Base-by-base conservation (phyloP, 1,140 invertebrate species). In the Berghia stephanieae region DNA sequence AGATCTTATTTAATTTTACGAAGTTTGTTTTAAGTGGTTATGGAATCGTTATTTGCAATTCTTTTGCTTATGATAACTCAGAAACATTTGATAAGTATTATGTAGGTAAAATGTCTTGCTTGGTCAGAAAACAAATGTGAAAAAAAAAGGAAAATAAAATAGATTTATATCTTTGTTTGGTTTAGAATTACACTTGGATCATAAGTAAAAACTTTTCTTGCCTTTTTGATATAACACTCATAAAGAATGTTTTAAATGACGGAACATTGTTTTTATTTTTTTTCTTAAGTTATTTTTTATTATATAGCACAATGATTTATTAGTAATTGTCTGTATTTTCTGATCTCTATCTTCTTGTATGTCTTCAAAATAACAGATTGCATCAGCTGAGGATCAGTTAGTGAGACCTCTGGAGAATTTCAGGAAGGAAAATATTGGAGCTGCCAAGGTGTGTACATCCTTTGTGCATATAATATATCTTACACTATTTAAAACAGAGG, bases 391-490 rank as follows among this genome's bases (percentile, higher is more conserved):
- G 89, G 94, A 95, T 82, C 94, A 96, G 88, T 97, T 98, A 86
- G 94, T 99, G 83, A 92, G 94, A 83, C 96, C 96, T 16, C 90
- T 98, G 86, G 96, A 98, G 90, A 93, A 93, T 69, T 99, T 99
- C 90, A 92, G 97, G 70, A 98, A 98, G 88, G 94, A 96, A 82
- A 95, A 97, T 86, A 98, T 99, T 83, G 96, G 96, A 21, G 94
- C 93, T 74, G 96, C 96, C 34, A 97, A 98, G 92, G 95, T 95
- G 89, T 88, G 79, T 71, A 34, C 40, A 63, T 31, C 52, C 3
- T 46, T 68, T 52, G 1, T 44, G n/a, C 16, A 57, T 44, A 1
- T 57, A 18, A 27, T 69, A 8, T 46, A 52, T 24, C 18, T 52
- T 21, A 24, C 18, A 52, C 18, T 52, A 2, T 52, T 1, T 52